Evolutionary conservation across 2,113 vertebrate genomes (phyloP).

Genomic region (Sterrhoptilus dennistouni): DNA sequence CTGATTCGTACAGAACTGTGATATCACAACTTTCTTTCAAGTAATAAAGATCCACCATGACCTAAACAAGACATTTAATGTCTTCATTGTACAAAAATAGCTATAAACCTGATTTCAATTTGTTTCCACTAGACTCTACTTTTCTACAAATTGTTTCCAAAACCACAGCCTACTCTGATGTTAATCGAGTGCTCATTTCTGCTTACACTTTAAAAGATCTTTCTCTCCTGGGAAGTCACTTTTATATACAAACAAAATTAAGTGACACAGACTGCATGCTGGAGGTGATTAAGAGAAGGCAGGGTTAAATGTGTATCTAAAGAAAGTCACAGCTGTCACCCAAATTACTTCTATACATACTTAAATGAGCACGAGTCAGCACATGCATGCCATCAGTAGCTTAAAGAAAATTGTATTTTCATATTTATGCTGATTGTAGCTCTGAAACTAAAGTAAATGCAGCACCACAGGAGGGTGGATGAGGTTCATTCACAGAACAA

Average conservation of each 20-base stretch:
- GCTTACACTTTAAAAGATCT: conserved; percentile 61
- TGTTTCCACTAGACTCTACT: conserved; percentile 33
- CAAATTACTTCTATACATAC: conserved; percentile 47
- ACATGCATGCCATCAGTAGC: conserved; percentile 56
- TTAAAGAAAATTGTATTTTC: conserved; percentile 1
- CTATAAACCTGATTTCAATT: conserved; percentile 62
- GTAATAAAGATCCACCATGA: neutral
- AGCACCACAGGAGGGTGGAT: neutral
- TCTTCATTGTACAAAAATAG: neutral
- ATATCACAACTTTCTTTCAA: neutral
- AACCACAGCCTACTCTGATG: conserved; percentile 60
- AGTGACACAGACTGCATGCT: conserved; percentile 56
- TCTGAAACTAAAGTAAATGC: neutral
- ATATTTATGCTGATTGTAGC: neutral
- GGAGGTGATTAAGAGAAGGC: conserved; percentile 71
- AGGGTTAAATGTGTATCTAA: conserved; percentile 47
- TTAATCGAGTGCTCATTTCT: conserved; percentile 55
- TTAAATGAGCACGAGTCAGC: conserved; percentile 16
- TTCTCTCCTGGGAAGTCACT: conserved; percentile 66
- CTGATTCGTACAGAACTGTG: neutral
- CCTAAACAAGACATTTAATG: neutral
- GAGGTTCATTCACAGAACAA: neutral
- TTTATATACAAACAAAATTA: conserved; percentile 72
- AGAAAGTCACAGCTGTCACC: conserved; percentile 60
- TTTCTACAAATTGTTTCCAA: conserved; percentile 69